Evolutionary conservation across 2,888 invertebrate species (phyloP), one percentile per base, ranked within the genome.

Genomic region (Eumerus sabulonum): DNA sequence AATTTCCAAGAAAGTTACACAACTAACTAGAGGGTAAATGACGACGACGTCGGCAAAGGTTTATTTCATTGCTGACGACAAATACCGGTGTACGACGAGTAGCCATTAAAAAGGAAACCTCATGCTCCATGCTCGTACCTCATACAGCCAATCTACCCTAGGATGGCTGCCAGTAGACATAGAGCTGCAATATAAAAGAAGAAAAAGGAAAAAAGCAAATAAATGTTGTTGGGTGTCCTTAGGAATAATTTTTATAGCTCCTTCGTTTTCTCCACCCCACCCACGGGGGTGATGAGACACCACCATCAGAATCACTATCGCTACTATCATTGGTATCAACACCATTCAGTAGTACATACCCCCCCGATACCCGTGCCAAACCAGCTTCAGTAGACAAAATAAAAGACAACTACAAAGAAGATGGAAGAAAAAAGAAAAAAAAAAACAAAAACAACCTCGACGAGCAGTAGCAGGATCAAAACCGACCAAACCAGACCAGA

Each of bases 161-260:
- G 7, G 11, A 40, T 40, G 11, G 40, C 3, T 7, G 27, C 9
- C n/a, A 19, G 38, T 17, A 66, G 47, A 66, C 45, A 27, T 11
- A 57, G 66, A 27, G 50, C 56, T 3, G 56, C 54, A 76, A 66
- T 27, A 27, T 71, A 66, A 64, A 5, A 72, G 18, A 9, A 60
- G 42, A 62, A 7, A 27, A 27, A 27, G 27, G 27, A 27, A 7
- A 27, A 27, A 27, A 27, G 7, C 27, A 27, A 27, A 27, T 27
- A 27, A 68, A 40, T 59, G 40, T n/a, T 27, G 53, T 57, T 45
- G 67, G 40, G 57, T 68, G 74, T 79, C 79, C 79, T 70, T 60
- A 51, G 54, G 54, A 74, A 79, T 74, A 79, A 70, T 70, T 79
- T 79, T 79, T 79, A 79, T 74, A 68, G 74, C 74, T 79, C 68